A percentile compares a stretch with the other conserved stretches of the same genome.
phyloP scores from a whole-genome alignment of 2,888 invertebrate genomes.

The Allygus modestus region DNA sequence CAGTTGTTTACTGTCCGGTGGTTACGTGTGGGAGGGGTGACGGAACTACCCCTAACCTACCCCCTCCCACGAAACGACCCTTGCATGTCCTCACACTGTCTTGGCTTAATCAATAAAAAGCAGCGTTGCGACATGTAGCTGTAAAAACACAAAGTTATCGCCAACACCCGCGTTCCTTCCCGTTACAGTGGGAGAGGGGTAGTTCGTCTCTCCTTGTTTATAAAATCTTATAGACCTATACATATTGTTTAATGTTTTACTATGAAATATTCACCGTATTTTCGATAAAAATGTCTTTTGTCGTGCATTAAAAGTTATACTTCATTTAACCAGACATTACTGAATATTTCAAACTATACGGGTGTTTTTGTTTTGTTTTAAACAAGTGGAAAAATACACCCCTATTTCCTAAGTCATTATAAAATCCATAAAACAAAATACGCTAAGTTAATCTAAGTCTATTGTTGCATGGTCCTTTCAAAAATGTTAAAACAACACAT shows the following conservation, averaged over 20 bases:
- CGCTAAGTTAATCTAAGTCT: no score
- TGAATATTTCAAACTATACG: no score
- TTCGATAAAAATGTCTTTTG: no score
- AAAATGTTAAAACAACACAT: no score
- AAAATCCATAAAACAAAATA: no score
- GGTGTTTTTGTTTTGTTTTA: no score
- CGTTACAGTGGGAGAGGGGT: background rate
- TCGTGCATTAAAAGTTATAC: no score
- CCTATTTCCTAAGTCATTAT: no score
- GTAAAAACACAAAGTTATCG: constrained; percentile 65
- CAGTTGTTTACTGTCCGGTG: constrained; percentile 48
- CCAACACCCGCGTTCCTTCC: constrained; percentile 32
- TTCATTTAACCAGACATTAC: no score
- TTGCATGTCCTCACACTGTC: constrained; percentile 64
- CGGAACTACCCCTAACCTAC: constrained; percentile 52
- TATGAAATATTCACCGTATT: background rate
- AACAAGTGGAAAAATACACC: no score
- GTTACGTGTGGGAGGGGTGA: constrained; percentile 23
- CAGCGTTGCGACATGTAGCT: constrained; percentile 63
- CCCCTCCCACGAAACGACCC: constrained; percentile 46
- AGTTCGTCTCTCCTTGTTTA: background rate
- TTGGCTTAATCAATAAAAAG: constrained; percentile 65
- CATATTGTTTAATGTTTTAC: background rate
- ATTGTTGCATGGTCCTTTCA: no score
- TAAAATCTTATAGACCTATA: background rate